Percentiles rank a stretch among this genome's conserved stretches.
phyloP scores from a whole-genome alignment of 2,888 invertebrate genomes.

The Xestoiulus laeticollis region DNA sequence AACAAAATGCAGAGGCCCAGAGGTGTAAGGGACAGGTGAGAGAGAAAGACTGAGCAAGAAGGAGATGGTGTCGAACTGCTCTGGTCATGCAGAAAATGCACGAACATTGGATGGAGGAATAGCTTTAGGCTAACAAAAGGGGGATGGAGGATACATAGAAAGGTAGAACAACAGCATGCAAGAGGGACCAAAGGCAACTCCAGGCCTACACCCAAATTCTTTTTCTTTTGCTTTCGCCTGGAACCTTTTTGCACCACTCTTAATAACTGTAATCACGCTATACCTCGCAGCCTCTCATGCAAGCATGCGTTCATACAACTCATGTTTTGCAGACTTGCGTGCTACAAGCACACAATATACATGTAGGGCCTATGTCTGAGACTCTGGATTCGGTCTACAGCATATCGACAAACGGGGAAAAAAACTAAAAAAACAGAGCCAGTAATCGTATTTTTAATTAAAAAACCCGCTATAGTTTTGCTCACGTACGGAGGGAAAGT shows the following conservation, averaged over 20 bases:
- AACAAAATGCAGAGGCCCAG: constrained; percentile 25
- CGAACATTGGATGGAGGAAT: constrained; percentile 10
- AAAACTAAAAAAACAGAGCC: background rate
- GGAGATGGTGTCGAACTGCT: constrained; percentile 31
- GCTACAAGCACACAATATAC: background rate
- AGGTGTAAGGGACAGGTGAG: constrained; percentile 34
- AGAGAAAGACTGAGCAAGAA: background rate
- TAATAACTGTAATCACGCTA: constrained; percentile 37
- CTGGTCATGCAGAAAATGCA: constrained; percentile 37
- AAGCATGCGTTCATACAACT: background rate
- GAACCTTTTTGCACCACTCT: background rate
- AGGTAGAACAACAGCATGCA: constrained; percentile 32
- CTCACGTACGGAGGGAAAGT: background rate
- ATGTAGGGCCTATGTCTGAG: background rate
- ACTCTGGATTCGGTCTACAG: background rate
- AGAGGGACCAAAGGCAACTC: constrained; percentile 16
- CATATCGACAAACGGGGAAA: background rate
- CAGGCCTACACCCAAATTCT: constrained; percentile 34
- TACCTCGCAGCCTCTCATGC: constrained; percentile 12
- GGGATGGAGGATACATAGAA: background rate
- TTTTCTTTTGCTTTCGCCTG: background rate
- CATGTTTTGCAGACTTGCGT: constrained; percentile 18
- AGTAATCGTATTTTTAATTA: constrained; percentile 11
- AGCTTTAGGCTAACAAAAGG: background rate
- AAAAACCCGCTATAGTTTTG: background rate